These are phyloP conservation scores for Scrobipalpa costella DNA, from an alignment of 2,888 invertebrate genomes.

Conservation along the genomic window DNA sequence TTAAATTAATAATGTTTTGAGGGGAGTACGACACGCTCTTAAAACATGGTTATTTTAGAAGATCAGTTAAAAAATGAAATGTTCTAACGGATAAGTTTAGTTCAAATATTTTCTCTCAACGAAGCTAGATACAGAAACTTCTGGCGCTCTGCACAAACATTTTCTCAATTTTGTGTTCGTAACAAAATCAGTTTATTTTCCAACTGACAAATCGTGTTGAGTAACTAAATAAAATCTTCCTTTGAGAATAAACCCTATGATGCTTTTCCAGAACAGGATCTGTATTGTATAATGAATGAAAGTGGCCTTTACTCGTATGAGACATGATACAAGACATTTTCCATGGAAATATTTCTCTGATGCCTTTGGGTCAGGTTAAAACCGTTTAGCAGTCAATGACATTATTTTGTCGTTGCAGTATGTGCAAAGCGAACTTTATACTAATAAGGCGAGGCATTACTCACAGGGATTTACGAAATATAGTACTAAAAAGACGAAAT, in stretches of 20 bases:
- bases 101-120: slow-evolving; percentile 53
- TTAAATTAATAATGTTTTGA: too few species aligned
- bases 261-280: slow-evolving; percentile 28
- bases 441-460: too few species aligned
- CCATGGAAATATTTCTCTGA: too few species aligned
- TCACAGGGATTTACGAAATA: too few species aligned
- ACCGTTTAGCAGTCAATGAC: too few species aligned
- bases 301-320: not conserved
- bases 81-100: slow-evolving; percentile 33
- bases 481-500: too few species aligned
- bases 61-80: not conserved
- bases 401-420: not conserved
- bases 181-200: slow-evolving; percentile 77
- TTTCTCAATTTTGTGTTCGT: slow-evolving; percentile 76
- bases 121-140: slow-evolving; percentile 56
- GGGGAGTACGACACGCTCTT: too few species aligned
- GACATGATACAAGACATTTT: too few species aligned
- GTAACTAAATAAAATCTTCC: slow-evolving; percentile 69
- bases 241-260: slow-evolving; percentile 61
- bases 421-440: too few species aligned
- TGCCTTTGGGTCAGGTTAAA: too few species aligned
- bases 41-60: too few species aligned
- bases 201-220: slow-evolving; percentile 73
- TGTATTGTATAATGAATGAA: not conserved
- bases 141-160: slow-evolving; percentile 57